phyloP scores from a whole-genome alignment of 92 coral and sea anemone species.

The Palythoa caribaeorum region DNA sequence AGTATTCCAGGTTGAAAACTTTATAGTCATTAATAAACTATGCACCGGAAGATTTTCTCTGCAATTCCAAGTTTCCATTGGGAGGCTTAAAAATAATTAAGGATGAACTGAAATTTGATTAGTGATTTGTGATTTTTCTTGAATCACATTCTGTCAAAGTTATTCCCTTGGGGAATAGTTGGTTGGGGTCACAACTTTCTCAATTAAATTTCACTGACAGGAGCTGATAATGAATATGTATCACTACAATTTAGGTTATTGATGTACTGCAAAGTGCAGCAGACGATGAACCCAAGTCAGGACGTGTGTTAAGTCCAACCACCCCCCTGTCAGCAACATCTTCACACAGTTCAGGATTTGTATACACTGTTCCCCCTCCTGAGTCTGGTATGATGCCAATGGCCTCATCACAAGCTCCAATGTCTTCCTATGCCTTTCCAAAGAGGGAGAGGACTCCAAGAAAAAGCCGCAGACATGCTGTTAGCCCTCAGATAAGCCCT shows the following conservation, averaged over 20 bases:
- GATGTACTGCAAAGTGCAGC: conserved; percentile 86
- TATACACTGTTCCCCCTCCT: conserved; percentile 29
- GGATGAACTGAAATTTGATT: no score
- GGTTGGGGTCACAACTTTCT: background rate
- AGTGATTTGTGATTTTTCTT: no score
- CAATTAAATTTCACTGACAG: background rate
- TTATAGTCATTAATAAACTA: no score
- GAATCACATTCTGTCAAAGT: no score
- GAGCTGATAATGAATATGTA: background rate
- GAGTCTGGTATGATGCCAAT: conserved; percentile 27
- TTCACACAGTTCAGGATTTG: conserved; percentile 33
- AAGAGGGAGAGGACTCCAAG: conserved; percentile 44
- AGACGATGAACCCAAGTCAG: conserved; percentile 70
- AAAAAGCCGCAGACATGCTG: conserved; percentile 31
- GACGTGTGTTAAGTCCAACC: conserved; percentile 24
- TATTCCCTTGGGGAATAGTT: no score
- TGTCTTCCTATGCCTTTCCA: conserved; percentile 20
- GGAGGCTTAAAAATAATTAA: no score
- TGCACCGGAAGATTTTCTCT: no score
- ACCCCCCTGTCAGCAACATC: conserved; percentile 30
- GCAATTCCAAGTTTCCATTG: no score
- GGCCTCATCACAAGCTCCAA: conserved; percentile 22
- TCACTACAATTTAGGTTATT: conserved; percentile 57
- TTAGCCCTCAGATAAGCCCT: conserved; percentile 43
- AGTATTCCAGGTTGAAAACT: no score